Evolutionary conservation across 2,888 invertebrate species (phyloP).

Genomic region (Heliconius hortense): DNA sequence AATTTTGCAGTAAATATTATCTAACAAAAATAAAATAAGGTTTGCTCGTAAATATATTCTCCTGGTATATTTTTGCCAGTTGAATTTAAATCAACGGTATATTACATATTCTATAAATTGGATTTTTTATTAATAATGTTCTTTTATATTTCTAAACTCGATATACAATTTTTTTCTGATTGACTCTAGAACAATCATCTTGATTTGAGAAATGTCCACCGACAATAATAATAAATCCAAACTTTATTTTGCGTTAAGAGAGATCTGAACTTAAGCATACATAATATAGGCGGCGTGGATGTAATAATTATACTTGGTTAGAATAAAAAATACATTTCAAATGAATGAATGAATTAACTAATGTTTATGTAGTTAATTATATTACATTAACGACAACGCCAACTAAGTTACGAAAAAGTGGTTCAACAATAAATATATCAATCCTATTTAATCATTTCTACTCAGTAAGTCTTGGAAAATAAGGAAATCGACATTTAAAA

Average conservation of each 20-base stretch:
- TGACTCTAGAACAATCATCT: neutral
- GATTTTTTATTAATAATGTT: neutral
- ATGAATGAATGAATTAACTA: no score
- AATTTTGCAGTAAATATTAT: conserved; percentile 32
- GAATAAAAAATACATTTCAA: no score
- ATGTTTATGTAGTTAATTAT: no score
- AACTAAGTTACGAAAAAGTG: neutral
- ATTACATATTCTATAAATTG: neutral
- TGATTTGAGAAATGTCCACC: neutral
- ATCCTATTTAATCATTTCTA: no score
- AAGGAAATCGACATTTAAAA: no score
- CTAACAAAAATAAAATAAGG: conserved; percentile 27
- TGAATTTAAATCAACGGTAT: conserved; percentile 5
- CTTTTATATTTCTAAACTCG: neutral
- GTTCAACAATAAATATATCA: neutral
- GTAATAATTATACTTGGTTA: no score
- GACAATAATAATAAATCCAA: neutral
- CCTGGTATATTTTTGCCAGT: neutral
- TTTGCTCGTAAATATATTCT: conserved; percentile 32
- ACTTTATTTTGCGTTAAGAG: neutral
- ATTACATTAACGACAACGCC: no score
- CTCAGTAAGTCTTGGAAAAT: neutral
- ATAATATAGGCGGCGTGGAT: no score
- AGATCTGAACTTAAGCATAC: neutral
- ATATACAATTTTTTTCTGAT: neutral